Conservation (phyloP, 1,140 invertebrate genomes). For the Panagrolaimus sp. region DNA sequence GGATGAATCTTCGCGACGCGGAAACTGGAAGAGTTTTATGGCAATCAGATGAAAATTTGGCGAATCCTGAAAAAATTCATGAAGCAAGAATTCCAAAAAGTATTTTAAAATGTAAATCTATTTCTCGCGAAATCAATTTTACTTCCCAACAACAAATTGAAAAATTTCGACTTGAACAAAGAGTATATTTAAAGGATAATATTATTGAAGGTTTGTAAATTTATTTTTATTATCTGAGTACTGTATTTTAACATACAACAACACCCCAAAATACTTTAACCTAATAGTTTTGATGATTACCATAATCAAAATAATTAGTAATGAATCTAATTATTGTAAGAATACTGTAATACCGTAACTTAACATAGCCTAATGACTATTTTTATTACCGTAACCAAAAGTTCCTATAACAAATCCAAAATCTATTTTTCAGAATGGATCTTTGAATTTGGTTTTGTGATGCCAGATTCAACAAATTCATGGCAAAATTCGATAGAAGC, state of each 20-base stretch:
- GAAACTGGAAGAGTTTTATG: conserved; percentile 91
- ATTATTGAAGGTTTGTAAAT: conserved; percentile 65
- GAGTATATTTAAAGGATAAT: conserved; percentile 71
- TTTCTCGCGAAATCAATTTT: conserved; percentile 96
- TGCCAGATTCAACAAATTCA: conserved; percentile 95
- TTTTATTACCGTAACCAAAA: no score
- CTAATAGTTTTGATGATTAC: no score
- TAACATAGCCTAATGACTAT: no score
- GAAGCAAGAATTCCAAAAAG: conserved; percentile 91
- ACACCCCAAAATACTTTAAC: no score
- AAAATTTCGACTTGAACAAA: conserved; percentile 91
- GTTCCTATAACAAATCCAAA: no score
- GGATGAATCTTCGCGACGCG: conserved; percentile 93
- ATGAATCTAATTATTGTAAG: no score
- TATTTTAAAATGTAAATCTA: conserved; percentile 87
- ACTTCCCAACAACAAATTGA: conserved; percentile 92
- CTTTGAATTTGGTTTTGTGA: conserved; percentile 98
- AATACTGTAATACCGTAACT: no score
- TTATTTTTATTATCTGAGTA: no score
- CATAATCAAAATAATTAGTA: no score
- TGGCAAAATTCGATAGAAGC: conserved; percentile 96
- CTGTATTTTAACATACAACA: no score
- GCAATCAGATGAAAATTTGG: conserved; percentile 95
- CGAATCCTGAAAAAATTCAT: conserved; percentile 80
- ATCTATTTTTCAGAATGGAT: conserved; percentile 81